Percentiles rank a stretch among this genome's conserved stretches.
phyloP scores from a whole-genome alignment of 2,888 invertebrate genomes.

The Amiota mariae region DNA sequence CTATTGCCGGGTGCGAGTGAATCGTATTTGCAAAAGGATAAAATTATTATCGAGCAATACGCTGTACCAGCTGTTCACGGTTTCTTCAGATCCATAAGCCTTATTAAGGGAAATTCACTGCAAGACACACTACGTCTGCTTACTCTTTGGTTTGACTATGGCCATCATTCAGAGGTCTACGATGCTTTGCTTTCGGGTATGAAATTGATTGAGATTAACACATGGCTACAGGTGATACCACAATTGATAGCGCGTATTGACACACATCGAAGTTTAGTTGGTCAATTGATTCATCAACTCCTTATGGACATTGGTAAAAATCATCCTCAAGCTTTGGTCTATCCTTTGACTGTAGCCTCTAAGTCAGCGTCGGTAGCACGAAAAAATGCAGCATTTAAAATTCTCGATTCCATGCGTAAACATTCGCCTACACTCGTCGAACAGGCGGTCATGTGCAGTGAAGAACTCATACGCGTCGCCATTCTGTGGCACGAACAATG shows the following conservation, averaged over 20 bases:
- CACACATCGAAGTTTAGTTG: slow-evolving; percentile 88
- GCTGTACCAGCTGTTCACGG: slow-evolving; percentile 96
- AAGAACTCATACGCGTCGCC: slow-evolving; percentile 97
- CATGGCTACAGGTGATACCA: slow-evolving; percentile 99
- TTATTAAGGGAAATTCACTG: slow-evolving; percentile 92
- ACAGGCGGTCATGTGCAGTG: slow-evolving; percentile 96
- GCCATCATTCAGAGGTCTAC: slow-evolving; percentile 93
- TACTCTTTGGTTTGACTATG: slow-evolving; percentile 98
- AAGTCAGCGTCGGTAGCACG: slow-evolving; percentile 91
- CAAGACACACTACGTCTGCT: slow-evolving; percentile 96
- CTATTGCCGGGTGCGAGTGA: slow-evolving; percentile 52
- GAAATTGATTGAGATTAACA: slow-evolving; percentile 94
- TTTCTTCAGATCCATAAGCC: slow-evolving; percentile 94
- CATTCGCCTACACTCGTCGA: slow-evolving; percentile 93
- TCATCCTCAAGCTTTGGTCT: slow-evolving; percentile 97
- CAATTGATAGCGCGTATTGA: slow-evolving; percentile 99
- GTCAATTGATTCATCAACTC: slow-evolving; percentile 91
- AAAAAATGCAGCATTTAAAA: slow-evolving; percentile 93
- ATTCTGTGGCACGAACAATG: slow-evolving; percentile 99
- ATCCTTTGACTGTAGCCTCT: slow-evolving; percentile 97
- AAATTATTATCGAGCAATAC: slow-evolving; percentile 78
- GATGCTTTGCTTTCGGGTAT: slow-evolving; percentile 95
- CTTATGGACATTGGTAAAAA: slow-evolving; percentile 97
- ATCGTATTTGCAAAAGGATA: slow-evolving; percentile 65
- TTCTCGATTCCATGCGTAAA: slow-evolving; percentile 95